Percentiles rank a stretch among this genome's conserved stretches.
These are phyloP conservation scores for Coregonus sp. DNA, from an alignment of 2,797 vertebrate genomes.

Conservation along the genomic window DNA sequence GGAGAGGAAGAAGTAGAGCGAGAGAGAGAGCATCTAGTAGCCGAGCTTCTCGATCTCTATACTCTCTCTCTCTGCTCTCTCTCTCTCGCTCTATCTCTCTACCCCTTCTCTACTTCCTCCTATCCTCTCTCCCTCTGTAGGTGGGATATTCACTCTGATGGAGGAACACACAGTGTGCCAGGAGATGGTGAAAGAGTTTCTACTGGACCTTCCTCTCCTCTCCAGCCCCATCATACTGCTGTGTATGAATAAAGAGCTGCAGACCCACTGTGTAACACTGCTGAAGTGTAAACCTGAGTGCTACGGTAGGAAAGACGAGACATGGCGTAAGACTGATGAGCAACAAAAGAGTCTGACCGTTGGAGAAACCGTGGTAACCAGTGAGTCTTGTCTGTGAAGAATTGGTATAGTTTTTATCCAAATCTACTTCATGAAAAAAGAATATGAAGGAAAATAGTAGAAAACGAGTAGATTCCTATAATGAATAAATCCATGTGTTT, in stretches of 20 bases:
- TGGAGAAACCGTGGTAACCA: constrained; percentile 27
- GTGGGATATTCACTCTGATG: constrained; percentile 65
- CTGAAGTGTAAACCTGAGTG: constrained; percentile 34
- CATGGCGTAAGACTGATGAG: constrained; percentile 40
- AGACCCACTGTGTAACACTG: constrained; percentile 53
- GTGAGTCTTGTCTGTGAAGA: constrained; percentile 16
- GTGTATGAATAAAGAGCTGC: constrained; percentile 73
- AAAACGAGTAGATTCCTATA: neutral
- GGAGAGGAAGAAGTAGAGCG: no score
- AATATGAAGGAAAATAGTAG: neutral
- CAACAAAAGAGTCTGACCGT: constrained; percentile 17
- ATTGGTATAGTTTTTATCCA: constrained; percentile 25
- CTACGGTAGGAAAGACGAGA: constrained; percentile 35
- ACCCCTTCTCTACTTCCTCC: neutral
- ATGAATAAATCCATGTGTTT: neutral
- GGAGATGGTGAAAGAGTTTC: constrained; percentile 67
- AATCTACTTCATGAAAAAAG: constrained; percentile 31
- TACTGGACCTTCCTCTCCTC: constrained; percentile 67
- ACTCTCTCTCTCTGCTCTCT: no score
- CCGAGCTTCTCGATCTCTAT: no score
- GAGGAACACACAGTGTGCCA: constrained; percentile 59
- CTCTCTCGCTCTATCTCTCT: neutral
- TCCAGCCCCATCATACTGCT: constrained; percentile 68
- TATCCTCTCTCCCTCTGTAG: constrained; percentile 30
- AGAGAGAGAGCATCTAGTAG: no score